Conservation (phyloP, 2,888 invertebrate genomes). For the Latrodectus hesperus region DNA sequence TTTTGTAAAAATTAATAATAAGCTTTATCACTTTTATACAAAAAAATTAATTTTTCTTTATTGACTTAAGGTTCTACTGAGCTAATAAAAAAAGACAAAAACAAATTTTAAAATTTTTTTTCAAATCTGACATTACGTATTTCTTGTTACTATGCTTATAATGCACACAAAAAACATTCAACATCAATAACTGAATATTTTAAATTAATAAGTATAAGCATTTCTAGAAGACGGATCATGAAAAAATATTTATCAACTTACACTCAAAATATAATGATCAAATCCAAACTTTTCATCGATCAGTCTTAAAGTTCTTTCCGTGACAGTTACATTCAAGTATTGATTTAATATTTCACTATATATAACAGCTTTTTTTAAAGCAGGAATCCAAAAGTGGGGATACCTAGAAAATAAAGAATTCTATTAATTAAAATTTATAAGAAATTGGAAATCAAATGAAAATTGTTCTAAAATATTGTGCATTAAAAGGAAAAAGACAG, state of each 20-base stretch:
- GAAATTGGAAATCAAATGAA: not conserved
- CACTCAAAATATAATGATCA: conserved; percentile 93
- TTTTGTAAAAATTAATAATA: too few relatives aligned
- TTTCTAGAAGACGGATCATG: too few relatives aligned
- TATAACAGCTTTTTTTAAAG: conserved; percentile 85
- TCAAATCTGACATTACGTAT: too few relatives aligned
- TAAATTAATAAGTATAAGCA: not conserved
- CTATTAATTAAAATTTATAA: not conserved
- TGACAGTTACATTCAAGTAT: conserved; percentile 87
- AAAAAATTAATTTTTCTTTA: too few relatives aligned
- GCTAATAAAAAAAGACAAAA: too few relatives aligned
- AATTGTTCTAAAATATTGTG: not conserved
- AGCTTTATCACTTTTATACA: too few relatives aligned
- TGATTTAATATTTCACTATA: conserved; percentile 92
- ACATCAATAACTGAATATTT: conserved; percentile 11
- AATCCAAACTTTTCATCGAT: conserved; percentile 94
- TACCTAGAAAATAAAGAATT: conserved; percentile 77
- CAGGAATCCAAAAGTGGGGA: conserved; percentile 92
- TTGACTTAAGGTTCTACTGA: too few relatives aligned
- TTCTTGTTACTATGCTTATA: too few relatives aligned
- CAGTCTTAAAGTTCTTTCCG: conserved; percentile 86
- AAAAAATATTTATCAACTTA: conserved; percentile 73
- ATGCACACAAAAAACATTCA: too few relatives aligned
- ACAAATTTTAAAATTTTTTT: too few relatives aligned
- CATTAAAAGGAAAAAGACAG: not conserved